Conservation (phyloP, 2,113 vertebrate species). For the Platanista minor region DNA sequence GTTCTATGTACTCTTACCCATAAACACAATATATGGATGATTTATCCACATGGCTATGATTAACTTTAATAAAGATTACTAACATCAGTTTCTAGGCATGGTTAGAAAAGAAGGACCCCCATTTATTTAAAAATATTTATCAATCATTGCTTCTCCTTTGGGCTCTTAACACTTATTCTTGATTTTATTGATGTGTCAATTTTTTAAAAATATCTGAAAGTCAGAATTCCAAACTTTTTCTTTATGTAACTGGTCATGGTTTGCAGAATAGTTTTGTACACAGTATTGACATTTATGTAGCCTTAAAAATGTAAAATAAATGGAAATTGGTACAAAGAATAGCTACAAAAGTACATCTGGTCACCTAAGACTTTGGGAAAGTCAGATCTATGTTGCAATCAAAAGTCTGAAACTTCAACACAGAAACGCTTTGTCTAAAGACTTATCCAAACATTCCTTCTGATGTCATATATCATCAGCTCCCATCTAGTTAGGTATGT, state of each 20-base stretch:
- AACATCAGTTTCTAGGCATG: slow-evolving; percentile 18
- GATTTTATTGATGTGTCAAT: neutral
- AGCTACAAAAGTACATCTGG: neutral
- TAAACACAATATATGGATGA: neutral
- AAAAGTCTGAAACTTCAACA: neutral
- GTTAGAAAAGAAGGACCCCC: slow-evolving; percentile 29
- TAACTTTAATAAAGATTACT: slow-evolving; percentile 52
- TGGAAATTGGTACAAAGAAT: neutral
- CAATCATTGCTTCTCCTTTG: slow-evolving; percentile 18
- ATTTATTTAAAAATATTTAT: slow-evolving; percentile 5
- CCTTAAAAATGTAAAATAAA: neutral
- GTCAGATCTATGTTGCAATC: neutral
- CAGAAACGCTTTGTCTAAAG: neutral
- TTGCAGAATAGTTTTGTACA: neutral
- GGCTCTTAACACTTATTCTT: neutral
- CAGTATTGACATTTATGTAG: neutral
- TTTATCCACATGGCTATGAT: slow-evolving; percentile 33
- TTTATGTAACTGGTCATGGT: neutral
- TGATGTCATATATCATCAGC: neutral
- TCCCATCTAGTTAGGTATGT: neutral
- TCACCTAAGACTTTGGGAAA: neutral
- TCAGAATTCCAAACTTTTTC: neutral
- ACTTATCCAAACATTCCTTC: neutral
- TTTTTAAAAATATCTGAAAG: neutral
- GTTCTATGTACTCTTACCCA: neutral